Base-by-base conservation (phyloP, 2,797 vertebrate genomes). In the Microtus obscurus region DNA sequence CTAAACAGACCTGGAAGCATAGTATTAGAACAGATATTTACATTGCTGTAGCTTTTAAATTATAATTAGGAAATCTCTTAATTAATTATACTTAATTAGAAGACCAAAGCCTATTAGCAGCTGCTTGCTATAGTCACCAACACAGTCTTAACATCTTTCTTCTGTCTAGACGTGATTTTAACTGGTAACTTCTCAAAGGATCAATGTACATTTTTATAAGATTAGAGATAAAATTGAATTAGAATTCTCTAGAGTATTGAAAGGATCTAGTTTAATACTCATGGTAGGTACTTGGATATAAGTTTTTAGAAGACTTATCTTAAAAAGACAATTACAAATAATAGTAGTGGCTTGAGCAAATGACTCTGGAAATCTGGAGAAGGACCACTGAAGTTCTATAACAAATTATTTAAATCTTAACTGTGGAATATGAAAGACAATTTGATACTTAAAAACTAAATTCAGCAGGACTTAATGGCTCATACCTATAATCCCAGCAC, bases 371-470 rank as follows among this genome's bases (percentile, higher is more conserved):
- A 89, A 77, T 23, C 87, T 19, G 56, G 83, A 87, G 43, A 92
- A 87, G 27, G 78, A 59, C 73, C 79, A 82, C 43, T 81, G 82
- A 81, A 69, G 51, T 96, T 37, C 80, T 56, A 45, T 48, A 87
- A 93, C n/a, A 90, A 93, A 71, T 85, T 19, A 59, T 80, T 91
- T 83, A 85, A 91, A 40, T 83, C 31, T n/a, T 34, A 25, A 34
- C 17, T 51, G 51, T 71, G n/a, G 87, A 82, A 80, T 85, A 37
- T 78, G 51, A 89, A 93, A 71, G 40, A 31, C 40, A 51, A 65
- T 77, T 71, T 92, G 51, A 29, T 82, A 59, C 91, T 93, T 93
- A 90, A 94, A 29, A 92, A 86, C n/a, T 29, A 90, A 71, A 37
- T 71, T 87, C 25, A 71, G 23, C 13, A 71, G n/a, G 25, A 5